These are phyloP conservation scores for Drosophila nigrodunni DNA, from an alignment of 1,140 invertebrate species.

Conservation along the genomic window DNA sequence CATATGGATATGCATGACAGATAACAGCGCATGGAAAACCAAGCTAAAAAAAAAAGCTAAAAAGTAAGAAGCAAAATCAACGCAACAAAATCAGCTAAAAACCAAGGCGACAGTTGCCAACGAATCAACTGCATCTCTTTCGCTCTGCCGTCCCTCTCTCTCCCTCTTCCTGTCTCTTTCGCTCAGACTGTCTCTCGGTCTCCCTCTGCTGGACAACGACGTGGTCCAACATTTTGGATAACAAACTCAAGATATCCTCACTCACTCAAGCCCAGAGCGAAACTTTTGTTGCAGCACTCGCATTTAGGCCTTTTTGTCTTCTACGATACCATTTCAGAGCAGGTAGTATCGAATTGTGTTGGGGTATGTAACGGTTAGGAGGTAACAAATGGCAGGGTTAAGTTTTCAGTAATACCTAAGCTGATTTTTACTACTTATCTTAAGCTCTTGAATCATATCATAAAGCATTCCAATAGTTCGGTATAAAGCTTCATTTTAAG, in stretches of 20 bases:
- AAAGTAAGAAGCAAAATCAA: conserved; percentile 62
- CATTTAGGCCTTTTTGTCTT: conserved; percentile 36
- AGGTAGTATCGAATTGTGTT: background rate
- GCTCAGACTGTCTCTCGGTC: background rate
- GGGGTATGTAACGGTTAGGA: background rate
- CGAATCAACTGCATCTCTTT: background rate
- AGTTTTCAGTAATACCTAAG: no score
- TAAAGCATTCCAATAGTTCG: no score
- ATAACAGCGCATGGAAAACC: conserved; percentile 46
- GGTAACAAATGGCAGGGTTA: no score
- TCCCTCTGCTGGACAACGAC: conserved; percentile 32
- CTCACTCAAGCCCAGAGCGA: conserved; percentile 40
- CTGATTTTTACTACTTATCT: no score
- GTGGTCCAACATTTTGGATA: conserved; percentile 72
- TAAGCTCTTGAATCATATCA: no score
- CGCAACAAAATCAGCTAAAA: conserved; percentile 61
- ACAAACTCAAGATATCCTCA: conserved; percentile 67
- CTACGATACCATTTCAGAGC: background rate
- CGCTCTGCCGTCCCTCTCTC: background rate
- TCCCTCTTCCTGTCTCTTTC: background rate
- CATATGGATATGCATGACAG: conserved; percentile 61
- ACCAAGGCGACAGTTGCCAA: conserved; percentile 49
- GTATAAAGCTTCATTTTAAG: no score
- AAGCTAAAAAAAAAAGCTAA: conserved; percentile 48
- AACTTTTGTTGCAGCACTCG: conserved; percentile 15